These are phyloP conservation scores for Eumeta japonica DNA, from an alignment of 1,140 invertebrate species.

Conservation along the genomic window DNA sequence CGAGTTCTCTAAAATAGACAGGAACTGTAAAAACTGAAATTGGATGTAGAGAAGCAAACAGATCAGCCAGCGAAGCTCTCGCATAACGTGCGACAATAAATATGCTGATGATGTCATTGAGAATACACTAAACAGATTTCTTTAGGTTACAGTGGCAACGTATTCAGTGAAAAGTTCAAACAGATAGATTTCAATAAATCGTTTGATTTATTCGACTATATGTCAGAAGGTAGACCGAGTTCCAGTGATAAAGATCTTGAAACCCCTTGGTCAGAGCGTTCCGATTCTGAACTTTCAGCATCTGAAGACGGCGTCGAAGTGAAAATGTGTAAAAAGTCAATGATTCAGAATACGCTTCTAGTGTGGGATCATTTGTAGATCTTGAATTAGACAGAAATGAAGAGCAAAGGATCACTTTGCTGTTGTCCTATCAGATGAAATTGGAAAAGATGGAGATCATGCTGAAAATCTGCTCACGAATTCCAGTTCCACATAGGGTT, in stretches of 20 bases:
- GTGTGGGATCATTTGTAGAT: slow-evolving; percentile 37
- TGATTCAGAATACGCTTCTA: slow-evolving; percentile 18
- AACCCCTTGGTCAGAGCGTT: slow-evolving; percentile 32
- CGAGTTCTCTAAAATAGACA: slow-evolving; percentile 19
- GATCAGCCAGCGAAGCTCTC: slow-evolving; percentile 25
- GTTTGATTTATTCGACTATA: slow-evolving; percentile 34
- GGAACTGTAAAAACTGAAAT: slow-evolving; percentile 30
- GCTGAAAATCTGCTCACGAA: slow-evolving; percentile 29
- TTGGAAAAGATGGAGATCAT: slow-evolving; percentile 34
- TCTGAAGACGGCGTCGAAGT: too few relatives aligned
- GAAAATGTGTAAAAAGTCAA: too few relatives aligned
- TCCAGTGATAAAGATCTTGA: slow-evolving; percentile 26
- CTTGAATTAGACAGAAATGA: slow-evolving; percentile 38
- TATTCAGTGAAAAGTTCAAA: slow-evolving; percentile 31
- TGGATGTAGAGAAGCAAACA: slow-evolving; percentile 43
- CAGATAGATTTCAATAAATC: slow-evolving; percentile 38
- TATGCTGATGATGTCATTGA: slow-evolving; percentile 23
- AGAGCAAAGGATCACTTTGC: slow-evolving; percentile 24
- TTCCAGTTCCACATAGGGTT: slow-evolving; percentile 42
- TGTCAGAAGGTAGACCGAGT: slow-evolving; percentile 23
- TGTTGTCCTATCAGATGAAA: slow-evolving; percentile 33
- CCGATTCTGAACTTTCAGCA: slow-evolving; percentile 26
- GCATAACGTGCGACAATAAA: slow-evolving; percentile 12
- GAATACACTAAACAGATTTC: slow-evolving; percentile 41
- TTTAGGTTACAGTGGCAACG: slow-evolving; percentile 30